Evolutionary conservation across 37 sponge, comb jelly and placozoan species (phyloP).

Genomic region (Theonella swinhoei): DNA sequence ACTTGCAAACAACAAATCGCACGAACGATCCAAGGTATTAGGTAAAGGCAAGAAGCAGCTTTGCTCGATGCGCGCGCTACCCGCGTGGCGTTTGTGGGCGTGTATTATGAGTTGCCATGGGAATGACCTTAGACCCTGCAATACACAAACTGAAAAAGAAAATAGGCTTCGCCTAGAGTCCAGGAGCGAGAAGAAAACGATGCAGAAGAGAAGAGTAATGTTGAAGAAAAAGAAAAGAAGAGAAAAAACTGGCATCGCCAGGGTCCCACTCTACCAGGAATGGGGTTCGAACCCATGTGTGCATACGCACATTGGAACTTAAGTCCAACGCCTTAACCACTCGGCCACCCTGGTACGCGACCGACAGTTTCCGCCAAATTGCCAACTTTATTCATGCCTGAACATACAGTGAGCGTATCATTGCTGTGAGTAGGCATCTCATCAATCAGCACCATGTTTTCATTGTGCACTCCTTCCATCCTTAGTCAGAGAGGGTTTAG

Average conservation of each 20-base stretch:
- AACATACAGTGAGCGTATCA: too few species aligned
- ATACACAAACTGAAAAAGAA: not conserved
- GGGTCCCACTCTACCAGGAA: slow-evolving; percentile 95
- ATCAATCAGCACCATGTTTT: too few species aligned
- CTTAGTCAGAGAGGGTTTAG: too few species aligned
- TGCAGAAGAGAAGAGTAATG: not conserved
- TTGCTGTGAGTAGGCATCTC: too few species aligned
- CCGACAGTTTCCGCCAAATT: slow-evolving; percentile 1
- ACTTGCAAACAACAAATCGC: too few species aligned
- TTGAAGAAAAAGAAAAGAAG: slow-evolving; percentile 32
- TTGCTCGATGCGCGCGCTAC: not conserved
- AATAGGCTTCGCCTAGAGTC: not conserved
- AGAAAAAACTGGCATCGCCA: slow-evolving; percentile 49
- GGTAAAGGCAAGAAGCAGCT: too few species aligned
- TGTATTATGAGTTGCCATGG: not conserved
- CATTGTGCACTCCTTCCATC: too few species aligned
- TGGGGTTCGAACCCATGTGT: slow-evolving; percentile 99
- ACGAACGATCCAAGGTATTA: too few species aligned
- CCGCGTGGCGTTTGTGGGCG: not conserved
- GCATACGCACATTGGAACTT: slow-evolving; percentile 99
- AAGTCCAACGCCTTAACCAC: slow-evolving; percentile 99
- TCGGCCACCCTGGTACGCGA: slow-evolving; percentile 98
- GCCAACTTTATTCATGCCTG: not conserved
- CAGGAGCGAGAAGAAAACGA: not conserved
- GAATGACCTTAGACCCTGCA: not conserved